Evolutionary conservation across 2,888 invertebrate species (phyloP).

Genomic region (Drosophila parthenogenetica): DNA sequence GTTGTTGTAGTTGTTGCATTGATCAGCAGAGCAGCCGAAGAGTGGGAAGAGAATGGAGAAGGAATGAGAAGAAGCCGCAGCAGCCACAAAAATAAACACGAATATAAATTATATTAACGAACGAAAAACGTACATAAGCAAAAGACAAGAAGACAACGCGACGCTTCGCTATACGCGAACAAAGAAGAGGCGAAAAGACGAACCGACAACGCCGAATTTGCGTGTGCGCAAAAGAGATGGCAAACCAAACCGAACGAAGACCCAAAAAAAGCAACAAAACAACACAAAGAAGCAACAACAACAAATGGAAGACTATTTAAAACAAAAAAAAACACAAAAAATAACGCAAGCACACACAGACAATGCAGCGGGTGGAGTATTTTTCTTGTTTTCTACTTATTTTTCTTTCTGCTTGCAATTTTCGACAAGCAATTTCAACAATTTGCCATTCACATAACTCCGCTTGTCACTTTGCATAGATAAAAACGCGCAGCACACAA

Average conservation of each 20-base stretch:
- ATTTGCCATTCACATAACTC: constrained; percentile 62
- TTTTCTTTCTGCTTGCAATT: constrained; percentile 53
- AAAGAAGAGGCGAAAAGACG: constrained; percentile 66
- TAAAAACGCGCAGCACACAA: constrained; percentile 55
- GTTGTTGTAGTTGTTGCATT: constrained; percentile 40
- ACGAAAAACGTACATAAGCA: constrained; percentile 68
- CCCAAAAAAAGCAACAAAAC: constrained; percentile 52
- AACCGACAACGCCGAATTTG: constrained; percentile 45
- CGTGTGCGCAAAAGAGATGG: constrained; percentile 71
- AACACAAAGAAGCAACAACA: constrained; percentile 43
- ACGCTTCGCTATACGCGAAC: constrained; percentile 47
- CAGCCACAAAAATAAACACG: constrained; percentile 63
- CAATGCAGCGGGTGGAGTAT: constrained; percentile 63
- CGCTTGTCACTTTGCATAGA: constrained; percentile 64
- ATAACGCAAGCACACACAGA: constrained; percentile 2
- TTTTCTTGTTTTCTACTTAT: constrained; percentile 8
- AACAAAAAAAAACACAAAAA: constrained; percentile 7
- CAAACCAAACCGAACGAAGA: constrained; percentile 54
- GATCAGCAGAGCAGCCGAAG: constrained; percentile 12
- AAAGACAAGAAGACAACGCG: constrained; percentile 61
- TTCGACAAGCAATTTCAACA: constrained; percentile 55
- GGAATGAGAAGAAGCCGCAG: constrained; percentile 43
- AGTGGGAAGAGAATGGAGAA: constrained; percentile 30
- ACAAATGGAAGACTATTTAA: constrained; percentile 39
- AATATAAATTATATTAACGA: constrained; percentile 74